Percentiles rank a stretch among this genome's conserved stretches.
phyloP scores from a whole-genome alignment of 2,888 invertebrate species.

The Aspidapion aeneum region DNA sequence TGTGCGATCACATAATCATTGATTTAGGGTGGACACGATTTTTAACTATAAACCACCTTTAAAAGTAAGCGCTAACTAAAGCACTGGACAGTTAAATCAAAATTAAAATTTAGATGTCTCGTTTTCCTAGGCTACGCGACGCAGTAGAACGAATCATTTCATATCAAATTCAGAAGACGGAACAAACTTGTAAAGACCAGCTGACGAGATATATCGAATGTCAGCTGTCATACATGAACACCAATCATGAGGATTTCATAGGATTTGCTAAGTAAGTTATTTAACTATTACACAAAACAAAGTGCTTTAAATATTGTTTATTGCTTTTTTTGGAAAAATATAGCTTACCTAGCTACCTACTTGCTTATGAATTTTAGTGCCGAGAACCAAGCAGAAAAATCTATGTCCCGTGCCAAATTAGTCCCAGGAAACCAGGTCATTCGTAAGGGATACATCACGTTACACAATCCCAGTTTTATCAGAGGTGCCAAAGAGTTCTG shows the following conservation, averaged over 20 bases:
- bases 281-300: not conserved
- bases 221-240: slow-evolving; percentile 98
- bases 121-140: slow-evolving; percentile 96
- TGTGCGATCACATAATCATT: no score
- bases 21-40: no score
- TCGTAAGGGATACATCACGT: slow-evolving; percentile 97
- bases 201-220: slow-evolving; percentile 89
- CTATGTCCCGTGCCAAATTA: slow-evolving; percentile 74
- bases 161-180: slow-evolving; percentile 87
- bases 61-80: no score
- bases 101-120: slow-evolving; percentile 69
- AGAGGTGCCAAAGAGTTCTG: slow-evolving; percentile 99
- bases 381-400: slow-evolving; percentile 90
- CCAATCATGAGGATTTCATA: slow-evolving; percentile 98
- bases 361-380: slow-evolving; percentile 62
- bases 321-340: not conserved
- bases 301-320: not conserved
- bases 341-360: not conserved
- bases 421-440: slow-evolving; percentile 96
- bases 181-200: slow-evolving; percentile 95
- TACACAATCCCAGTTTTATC: slow-evolving; percentile 99
- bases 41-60: no score
- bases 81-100: not conserved
- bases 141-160: slow-evolving; percentile 97
- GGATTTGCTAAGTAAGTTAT: slow-evolving; percentile 93